Conservation (phyloP, 1,140 invertebrate species). For the Globodera ellingtonae region DNA sequence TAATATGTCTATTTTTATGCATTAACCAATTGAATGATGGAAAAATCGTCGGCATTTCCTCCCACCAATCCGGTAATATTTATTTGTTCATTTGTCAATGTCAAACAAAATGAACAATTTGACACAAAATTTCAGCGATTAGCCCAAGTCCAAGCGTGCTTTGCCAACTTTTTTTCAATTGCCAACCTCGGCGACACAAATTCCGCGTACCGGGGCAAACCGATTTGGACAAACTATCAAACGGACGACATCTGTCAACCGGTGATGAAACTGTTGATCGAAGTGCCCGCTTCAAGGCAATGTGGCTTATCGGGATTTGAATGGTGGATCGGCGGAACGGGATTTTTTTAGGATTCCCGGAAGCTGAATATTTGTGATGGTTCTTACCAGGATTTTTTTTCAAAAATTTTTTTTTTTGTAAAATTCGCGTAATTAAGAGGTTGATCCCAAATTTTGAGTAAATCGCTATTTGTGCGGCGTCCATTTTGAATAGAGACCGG, state of each 20-base stretch:
- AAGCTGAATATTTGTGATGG: too few species aligned
- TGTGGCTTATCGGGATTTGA: too few species aligned
- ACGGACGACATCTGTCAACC: neutral
- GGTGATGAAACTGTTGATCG: neutral
- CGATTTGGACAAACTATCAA: conserved; percentile 20
- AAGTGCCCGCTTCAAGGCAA: conserved; percentile 15
- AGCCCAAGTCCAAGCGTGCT: neutral
- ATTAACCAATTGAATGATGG: neutral
- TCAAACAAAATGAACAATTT: neutral
- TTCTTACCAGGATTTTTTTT: too few species aligned
- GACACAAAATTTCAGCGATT: neutral
- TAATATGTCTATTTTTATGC: too few species aligned
- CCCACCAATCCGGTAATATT: neutral
- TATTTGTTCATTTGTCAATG: neutral
- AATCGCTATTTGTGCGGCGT: too few species aligned
- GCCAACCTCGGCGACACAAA: conserved; percentile 21
- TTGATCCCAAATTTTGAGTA: too few species aligned
- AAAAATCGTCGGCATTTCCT: neutral
- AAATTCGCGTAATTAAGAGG: too few species aligned
- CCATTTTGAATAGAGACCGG: too few species aligned
- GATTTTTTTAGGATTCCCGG: too few species aligned
- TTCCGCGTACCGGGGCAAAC: conserved; percentile 18
- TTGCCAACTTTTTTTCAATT: conserved; percentile 18
- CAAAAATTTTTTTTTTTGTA: too few species aligned
- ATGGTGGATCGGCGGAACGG: too few species aligned